Conservation (phyloP, 2,888 invertebrate species). For the Dynastes maya region DNA sequence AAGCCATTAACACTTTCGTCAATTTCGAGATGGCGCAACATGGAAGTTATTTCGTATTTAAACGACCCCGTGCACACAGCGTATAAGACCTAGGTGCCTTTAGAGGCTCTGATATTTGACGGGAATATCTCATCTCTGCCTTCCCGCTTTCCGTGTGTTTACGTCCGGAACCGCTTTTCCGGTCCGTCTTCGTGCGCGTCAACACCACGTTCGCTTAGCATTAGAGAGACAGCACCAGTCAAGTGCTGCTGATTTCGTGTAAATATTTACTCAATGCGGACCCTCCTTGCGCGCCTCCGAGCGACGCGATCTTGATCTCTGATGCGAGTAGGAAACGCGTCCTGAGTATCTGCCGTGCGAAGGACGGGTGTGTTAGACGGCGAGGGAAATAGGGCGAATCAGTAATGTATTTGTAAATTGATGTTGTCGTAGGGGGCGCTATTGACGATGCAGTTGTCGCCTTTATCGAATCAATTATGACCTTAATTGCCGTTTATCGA, state of each 20-base stretch:
- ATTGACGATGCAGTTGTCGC: slow-evolving; percentile 40
- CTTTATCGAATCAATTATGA: slow-evolving; percentile 41
- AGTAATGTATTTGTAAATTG: slow-evolving; percentile 44
- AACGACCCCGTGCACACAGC: neutral
- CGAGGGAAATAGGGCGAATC: slow-evolving; percentile 10
- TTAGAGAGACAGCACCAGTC: slow-evolving; percentile 19
- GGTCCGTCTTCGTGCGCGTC: slow-evolving; percentile 13
- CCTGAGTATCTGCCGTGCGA: neutral
- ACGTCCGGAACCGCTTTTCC: slow-evolving; percentile 31
- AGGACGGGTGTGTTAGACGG: neutral
- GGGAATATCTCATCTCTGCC: slow-evolving; percentile 31
- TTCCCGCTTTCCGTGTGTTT: slow-evolving; percentile 19
- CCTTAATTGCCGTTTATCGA: slow-evolving; percentile 37
- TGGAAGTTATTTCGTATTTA: neutral
- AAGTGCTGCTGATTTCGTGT: slow-evolving; percentile 44
- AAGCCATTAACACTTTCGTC: slow-evolving; percentile 29
- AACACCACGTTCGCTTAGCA: neutral
- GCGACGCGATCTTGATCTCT: slow-evolving; percentile 1
- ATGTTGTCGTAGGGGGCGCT: slow-evolving; percentile 20
- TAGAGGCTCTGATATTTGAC: neutral
- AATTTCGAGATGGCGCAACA: neutral
- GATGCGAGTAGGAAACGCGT: slow-evolving; percentile 2
- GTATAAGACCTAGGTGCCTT: neutral
- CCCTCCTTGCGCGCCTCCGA: neutral
- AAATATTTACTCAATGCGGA: slow-evolving; percentile 40